Evolutionary conservation across 2,888 invertebrate genomes (phyloP).

Genomic region (Orchesella flavescens): DNA sequence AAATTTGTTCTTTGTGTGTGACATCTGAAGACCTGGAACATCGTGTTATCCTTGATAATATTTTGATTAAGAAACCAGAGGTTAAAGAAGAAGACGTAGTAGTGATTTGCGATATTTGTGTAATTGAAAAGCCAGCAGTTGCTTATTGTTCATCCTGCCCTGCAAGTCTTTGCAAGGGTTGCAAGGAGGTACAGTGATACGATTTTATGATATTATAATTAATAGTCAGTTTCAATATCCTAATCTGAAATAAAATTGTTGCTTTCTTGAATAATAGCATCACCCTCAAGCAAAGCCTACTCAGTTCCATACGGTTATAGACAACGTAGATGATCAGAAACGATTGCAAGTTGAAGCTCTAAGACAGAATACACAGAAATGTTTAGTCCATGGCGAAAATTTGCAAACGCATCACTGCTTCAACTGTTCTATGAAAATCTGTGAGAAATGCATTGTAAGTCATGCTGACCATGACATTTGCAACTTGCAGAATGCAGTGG

Average conservation of each 20-base stretch:
- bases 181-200: constrained; percentile 24
- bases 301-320: not conserved
- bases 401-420: not conserved
- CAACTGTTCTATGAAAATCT: constrained; percentile 21
- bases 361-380: not conserved
- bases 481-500: not conserved
- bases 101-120: constrained; percentile 35
- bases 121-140: constrained; percentile 13
- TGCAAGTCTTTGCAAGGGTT: constrained; percentile 12
- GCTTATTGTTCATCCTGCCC: constrained; percentile 37
- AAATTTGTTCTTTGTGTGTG: not conserved
- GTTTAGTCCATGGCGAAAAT: constrained; percentile 6
- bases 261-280: constrained; percentile 9
- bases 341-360: not conserved
- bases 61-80: constrained; percentile 8
- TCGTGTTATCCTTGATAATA: not conserved
- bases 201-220: not conserved
- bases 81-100: not conserved
- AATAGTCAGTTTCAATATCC: no score
- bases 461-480: not conserved
- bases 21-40: not conserved
- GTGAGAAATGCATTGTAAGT: constrained; percentile 4
- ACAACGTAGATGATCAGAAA: not conserved
- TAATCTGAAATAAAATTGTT: no score
- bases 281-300: constrained; percentile 37